phyloP scores from a whole-genome alignment of 2,888 invertebrate genomes.

The Calliphora vomitoria region DNA sequence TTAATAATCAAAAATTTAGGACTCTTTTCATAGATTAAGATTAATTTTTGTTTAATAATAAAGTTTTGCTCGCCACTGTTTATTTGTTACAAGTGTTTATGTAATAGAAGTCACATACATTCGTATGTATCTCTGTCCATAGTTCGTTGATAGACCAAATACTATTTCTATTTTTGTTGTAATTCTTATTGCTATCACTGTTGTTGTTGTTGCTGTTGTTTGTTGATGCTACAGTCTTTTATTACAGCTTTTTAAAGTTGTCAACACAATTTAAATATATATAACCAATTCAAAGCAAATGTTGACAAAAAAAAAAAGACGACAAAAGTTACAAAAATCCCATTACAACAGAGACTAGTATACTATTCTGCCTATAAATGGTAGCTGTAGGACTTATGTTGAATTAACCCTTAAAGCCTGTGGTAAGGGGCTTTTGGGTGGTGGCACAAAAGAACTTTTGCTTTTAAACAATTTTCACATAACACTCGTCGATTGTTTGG shows the following conservation, averaged over 20 bases:
- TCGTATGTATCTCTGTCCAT: neutral
- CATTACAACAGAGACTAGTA: slow-evolving; percentile 35
- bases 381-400: slow-evolving; percentile 42
- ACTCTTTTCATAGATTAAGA: no score
- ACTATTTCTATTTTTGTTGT: slow-evolving; percentile 1
- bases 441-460: slow-evolving; percentile 53
- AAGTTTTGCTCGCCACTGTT: neutral
- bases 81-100: neutral
- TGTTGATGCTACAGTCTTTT: slow-evolving; percentile 33
- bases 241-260: slow-evolving; percentile 68
- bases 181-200: neutral
- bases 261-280: slow-evolving; percentile 71
- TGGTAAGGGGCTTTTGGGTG: slow-evolving; percentile 4
- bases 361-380: slow-evolving; percentile 38
- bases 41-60: no score
- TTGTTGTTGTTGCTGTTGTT: slow-evolving; percentile 29
- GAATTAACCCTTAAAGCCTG: slow-evolving; percentile 56
- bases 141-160: slow-evolving; percentile 9
- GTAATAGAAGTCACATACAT: neutral
- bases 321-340: slow-evolving; percentile 56
- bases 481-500: slow-evolving; percentile 57
- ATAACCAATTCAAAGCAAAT: slow-evolving; percentile 67
- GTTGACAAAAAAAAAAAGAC: slow-evolving; percentile 30
- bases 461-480: slow-evolving; percentile 64
- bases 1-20: no score